Conservation (phyloP, 92 coral and sea anemone genomes). For the Nematostella vectensis region DNA sequence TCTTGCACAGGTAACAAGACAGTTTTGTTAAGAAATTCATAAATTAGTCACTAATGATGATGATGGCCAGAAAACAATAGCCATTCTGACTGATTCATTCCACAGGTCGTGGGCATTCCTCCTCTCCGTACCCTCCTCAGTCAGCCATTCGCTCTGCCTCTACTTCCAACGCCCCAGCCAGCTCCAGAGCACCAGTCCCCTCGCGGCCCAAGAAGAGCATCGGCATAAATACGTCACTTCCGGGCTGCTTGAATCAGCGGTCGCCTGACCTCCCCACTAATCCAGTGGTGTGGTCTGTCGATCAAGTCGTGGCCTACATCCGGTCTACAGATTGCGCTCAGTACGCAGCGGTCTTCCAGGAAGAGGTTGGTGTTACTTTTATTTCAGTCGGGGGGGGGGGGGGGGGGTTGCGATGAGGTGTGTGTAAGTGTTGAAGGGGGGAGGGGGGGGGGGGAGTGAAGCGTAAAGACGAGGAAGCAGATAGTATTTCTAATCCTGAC, state of each 20-base stretch:
- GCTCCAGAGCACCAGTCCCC: conserved; percentile 37
- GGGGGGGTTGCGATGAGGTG: too few species aligned
- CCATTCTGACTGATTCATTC: too few species aligned
- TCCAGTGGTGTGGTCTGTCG: conserved; percentile 87
- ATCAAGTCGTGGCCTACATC: conserved; percentile 76
- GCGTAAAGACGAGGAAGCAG: too few species aligned
- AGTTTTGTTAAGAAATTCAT: too few species aligned
- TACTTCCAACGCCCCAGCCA: conserved; percentile 25
- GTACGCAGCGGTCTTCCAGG: conserved; percentile 60
- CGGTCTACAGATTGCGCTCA: conserved; percentile 75
- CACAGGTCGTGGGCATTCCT: conserved; percentile 11
- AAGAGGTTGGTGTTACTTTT: conserved; percentile 71
- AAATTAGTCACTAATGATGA: too few species aligned
- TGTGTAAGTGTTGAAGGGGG: conserved; percentile 45
- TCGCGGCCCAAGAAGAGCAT: conserved; percentile 65
- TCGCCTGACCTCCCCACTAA: conserved; percentile 88
- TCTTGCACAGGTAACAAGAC: too few species aligned
- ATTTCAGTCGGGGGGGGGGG: conserved; percentile 13
- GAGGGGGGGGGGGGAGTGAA: conserved; percentile 32
- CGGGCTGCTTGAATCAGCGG: conserved; percentile 85
- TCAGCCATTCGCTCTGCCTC: conserved; percentile 23
- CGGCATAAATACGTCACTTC: conserved; percentile 92
- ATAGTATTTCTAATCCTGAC: too few species aligned
- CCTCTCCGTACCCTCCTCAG: conserved; percentile 34
- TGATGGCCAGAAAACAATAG: too few species aligned